phyloP scores from a whole-genome alignment of 2,888 invertebrate species.

The Tenthredo livida region DNA sequence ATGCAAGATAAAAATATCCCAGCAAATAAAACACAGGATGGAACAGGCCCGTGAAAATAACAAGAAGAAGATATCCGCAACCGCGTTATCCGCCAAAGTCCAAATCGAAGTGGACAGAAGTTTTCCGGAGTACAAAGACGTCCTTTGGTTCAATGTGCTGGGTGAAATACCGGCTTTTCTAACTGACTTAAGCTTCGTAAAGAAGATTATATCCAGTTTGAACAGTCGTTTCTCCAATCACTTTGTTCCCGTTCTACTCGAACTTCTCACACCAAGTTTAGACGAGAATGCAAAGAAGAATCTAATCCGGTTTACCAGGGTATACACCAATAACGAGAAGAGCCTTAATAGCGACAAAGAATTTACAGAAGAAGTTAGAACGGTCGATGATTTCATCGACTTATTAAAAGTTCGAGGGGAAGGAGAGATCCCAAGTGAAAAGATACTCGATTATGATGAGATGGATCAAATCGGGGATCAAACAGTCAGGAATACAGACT shows the following conservation, averaged over 20 bases:
- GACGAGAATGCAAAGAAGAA: slow-evolving; percentile 60
- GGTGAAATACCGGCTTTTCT: slow-evolving; percentile 65
- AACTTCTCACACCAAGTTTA: slow-evolving; percentile 65
- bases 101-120: slow-evolving; percentile 60
- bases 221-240: slow-evolving; percentile 68
- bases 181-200: slow-evolving; percentile 64
- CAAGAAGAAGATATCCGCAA: slow-evolving; percentile 60
- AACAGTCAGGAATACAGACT: slow-evolving; percentile 66
- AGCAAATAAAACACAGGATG: slow-evolving; percentile 62
- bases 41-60: slow-evolving; percentile 64
- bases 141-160: slow-evolving; percentile 65
- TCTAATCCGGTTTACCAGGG: slow-evolving; percentile 64
- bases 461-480: slow-evolving; percentile 61
- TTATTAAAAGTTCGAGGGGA: not conserved
- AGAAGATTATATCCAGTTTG: slow-evolving; percentile 64
- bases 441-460: slow-evolving; percentile 25
- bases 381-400: slow-evolving; percentile 77
- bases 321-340: slow-evolving; percentile 73
- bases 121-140: slow-evolving; percentile 64
- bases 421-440: slow-evolving; percentile 8
- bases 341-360: slow-evolving; percentile 59
- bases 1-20: slow-evolving; percentile 76
- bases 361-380: slow-evolving; percentile 72
- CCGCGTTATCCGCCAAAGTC: slow-evolving; percentile 62
- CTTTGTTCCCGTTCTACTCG: slow-evolving; percentile 66